These are phyloP conservation scores for Dicycla oo DNA, from an alignment of 2,888 invertebrate genomes.

Conservation along the genomic window DNA sequence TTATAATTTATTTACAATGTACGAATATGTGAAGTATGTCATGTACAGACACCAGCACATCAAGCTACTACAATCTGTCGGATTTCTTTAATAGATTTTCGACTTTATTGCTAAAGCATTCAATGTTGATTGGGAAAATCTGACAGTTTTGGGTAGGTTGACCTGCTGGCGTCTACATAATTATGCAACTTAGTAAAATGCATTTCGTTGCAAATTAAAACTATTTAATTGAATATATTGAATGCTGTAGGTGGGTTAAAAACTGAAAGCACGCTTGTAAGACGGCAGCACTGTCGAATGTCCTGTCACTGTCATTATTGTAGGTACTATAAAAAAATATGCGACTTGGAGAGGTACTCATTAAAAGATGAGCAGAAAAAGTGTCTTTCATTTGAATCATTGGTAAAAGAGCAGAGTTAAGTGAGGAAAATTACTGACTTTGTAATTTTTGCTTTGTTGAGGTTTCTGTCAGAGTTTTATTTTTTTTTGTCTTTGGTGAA, in stretches of 20 bases:
- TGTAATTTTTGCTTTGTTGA: neutral
- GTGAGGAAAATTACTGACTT: neutral
- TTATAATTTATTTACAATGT: constrained; percentile 27
- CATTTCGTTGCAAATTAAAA: neutral
- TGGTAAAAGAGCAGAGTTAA: neutral
- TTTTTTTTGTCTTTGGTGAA: neutral
- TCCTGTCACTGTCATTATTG: neutral
- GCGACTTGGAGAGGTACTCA: neutral
- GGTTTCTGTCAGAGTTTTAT: neutral
- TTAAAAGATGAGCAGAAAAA: neutral
- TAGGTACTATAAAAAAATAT: no score
- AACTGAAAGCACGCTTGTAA: neutral
- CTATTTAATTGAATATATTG: neutral
- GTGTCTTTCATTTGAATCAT: neutral
- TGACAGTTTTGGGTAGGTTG: no score
- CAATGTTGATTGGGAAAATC: no score
- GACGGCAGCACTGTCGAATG: constrained; percentile 4
- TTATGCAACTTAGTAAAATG: neutral
- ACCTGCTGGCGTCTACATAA: no score
- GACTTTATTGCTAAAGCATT: no score
- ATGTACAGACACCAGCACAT: no score
- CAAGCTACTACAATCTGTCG: no score
- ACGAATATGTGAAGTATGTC: constrained; percentile 18
- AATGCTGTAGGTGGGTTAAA: neutral
- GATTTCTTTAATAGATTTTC: no score